phyloP scores from a whole-genome alignment of 2,888 invertebrate species.

The Agrilus mali region DNA sequence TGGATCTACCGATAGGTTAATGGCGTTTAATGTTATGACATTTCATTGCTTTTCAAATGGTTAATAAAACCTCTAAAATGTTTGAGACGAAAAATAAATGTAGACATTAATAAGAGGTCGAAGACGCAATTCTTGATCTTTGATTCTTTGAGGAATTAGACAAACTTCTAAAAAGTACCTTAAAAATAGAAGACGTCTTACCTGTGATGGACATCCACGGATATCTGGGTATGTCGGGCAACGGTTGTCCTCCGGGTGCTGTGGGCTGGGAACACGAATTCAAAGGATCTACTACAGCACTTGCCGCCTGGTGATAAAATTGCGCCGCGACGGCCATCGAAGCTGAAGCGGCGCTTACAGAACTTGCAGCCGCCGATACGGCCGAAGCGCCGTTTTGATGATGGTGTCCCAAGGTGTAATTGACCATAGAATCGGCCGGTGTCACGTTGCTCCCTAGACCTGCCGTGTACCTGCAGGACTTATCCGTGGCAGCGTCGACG shows the following conservation, averaged over 20 bases:
- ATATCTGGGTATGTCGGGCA: slow-evolving; percentile 86
- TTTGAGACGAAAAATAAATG: too few relatives aligned
- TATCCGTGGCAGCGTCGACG: slow-evolving; percentile 56
- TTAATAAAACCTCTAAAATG: too few relatives aligned
- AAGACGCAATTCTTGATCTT: too few relatives aligned
- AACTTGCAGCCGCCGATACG: slow-evolving; percentile 48
- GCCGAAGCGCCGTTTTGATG: slow-evolving; percentile 54
- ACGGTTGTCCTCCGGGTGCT: slow-evolving; percentile 65
- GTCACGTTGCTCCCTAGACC: slow-evolving; percentile 46
- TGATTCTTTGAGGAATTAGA: too few relatives aligned
- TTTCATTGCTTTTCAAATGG: too few relatives aligned
- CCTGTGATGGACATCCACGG: slow-evolving; percentile 97
- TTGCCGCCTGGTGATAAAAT: slow-evolving; percentile 77
- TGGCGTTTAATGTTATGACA: too few relatives aligned
- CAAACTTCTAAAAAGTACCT: too few relatives aligned
- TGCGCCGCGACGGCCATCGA: slow-evolving; percentile 55
- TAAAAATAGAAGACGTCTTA: slow-evolving; percentile 37
- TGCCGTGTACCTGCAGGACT: slow-evolving; percentile 70
- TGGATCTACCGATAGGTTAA: too few relatives aligned
- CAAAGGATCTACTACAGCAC: slow-evolving; percentile 71
- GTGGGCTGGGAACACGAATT: slow-evolving; percentile 61
- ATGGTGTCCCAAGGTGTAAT: slow-evolving; percentile 63
- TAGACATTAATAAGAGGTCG: too few relatives aligned
- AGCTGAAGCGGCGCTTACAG: slow-evolving; percentile 63
- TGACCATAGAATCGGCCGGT: slow-evolving; percentile 67